Base-by-base conservation (phyloP, 2,113 vertebrate species). In the Syrmaticus mikado region DNA sequence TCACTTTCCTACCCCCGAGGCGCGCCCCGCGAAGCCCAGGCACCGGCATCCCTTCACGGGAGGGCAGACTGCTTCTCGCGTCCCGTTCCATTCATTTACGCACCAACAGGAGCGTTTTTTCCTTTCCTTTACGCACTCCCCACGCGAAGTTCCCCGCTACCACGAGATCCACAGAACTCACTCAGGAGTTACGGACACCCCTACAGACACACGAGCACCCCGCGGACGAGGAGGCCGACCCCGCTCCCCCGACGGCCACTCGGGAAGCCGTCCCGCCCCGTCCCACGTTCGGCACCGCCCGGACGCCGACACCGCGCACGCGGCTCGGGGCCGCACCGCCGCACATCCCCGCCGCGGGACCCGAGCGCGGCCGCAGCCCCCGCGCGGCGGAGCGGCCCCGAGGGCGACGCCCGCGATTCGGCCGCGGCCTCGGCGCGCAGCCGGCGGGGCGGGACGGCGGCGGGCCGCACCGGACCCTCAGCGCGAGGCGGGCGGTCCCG, bases 91-190 rank as follows among this genome's bases (percentile, higher is more conserved):
- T 10, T 73, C 34, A 60, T 32, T 46, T 10, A 7, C 7, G 22
- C 11, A 3, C 5, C 5, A 57, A 66, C 2, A 1, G 9, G 36
- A 18, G 55, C 30, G 3, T 2, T 3, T 4, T 3, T 12, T 28
- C 30, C 50, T 12, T 28, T 32, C 50, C 43, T 55, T 4, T 6
- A 67, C 10, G 1, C 75, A 48, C 6, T 24, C 5, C 11, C 43
- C 40, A 21, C 13, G 6, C 5, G 4, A 61, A 45, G 52, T 43
- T 58, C 57, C 30, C 21, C 40, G 8, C 19, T 24, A 8, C 21
- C 36, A 62, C 11, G 61, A 25, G 46, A 89, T 24, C 41, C 13
- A 13, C 8, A 55, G 7, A 15, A 70, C 7, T 28, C 53, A 16
- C 36, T 82, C 53, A 4, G 6, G 25, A 20, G 3, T 46, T 41